phyloP scores from a whole-genome alignment of 2,797 vertebrate genomes.

The Poeciliopsis paucimaculata region DNA sequence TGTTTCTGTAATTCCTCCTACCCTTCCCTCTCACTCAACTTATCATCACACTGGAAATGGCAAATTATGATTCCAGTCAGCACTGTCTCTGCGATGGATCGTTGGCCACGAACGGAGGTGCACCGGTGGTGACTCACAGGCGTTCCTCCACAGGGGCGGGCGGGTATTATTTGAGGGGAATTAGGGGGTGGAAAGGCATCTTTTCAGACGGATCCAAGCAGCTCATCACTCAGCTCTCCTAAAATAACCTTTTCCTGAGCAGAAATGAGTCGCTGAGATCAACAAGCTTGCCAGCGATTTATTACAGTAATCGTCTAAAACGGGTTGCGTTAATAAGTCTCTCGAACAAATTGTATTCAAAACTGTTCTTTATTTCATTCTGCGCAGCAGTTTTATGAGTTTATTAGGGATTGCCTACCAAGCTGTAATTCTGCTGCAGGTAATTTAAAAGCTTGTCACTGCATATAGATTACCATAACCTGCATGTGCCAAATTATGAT shows the following conservation, averaged over 20 bases:
- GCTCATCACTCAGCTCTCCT: conserved; percentile 33
- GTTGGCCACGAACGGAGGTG: conserved; percentile 36
- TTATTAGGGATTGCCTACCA: background rate
- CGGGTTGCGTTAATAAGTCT: conserved; percentile 5
- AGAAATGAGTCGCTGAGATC: conserved; percentile 33
- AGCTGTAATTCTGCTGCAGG: background rate
- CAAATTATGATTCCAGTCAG: conserved; percentile 68
- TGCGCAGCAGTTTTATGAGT: background rate
- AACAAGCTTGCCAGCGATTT: conserved; percentile 19
- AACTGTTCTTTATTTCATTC: background rate
- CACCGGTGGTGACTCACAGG: conserved; percentile 59
- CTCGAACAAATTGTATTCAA: background rate
- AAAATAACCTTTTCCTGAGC: conserved; percentile 36
- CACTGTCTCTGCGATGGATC: conserved; percentile 38
- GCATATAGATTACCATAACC: background rate
- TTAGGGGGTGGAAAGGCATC: conserved; percentile 53
- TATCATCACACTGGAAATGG: conserved; percentile 43
- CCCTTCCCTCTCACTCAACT: conserved; percentile 3
- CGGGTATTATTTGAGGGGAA: conserved; percentile 62
- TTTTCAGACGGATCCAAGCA: conserved; percentile 54
- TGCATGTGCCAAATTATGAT: background rate
- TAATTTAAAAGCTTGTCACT: background rate
- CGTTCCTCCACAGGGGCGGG: conserved; percentile 49
- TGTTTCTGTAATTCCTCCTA: conserved; percentile 11
- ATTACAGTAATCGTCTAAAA: conserved; percentile 12